A percentile compares a stretch with the other conserved stretches of the same genome.
These are phyloP conservation scores for Sylvietta virens DNA, from an alignment of 2,113 vertebrate species.

Conservation along the genomic window DNA sequence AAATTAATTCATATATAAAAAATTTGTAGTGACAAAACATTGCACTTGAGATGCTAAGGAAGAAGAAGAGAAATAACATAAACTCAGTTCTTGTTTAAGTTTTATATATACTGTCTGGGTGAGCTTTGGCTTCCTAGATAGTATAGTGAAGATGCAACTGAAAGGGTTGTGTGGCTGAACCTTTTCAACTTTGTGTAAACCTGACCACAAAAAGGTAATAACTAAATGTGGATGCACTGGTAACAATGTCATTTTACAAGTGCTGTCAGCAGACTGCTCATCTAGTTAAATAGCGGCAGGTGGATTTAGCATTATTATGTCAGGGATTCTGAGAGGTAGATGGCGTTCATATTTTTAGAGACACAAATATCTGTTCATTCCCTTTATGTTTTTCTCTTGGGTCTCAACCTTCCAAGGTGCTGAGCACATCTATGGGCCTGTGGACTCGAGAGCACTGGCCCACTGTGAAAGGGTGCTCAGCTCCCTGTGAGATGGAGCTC, in stretches of 20 bases:
- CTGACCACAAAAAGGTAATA: conserved; percentile 13
- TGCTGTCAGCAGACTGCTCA: background rate
- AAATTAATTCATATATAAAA: background rate
- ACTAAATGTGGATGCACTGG: background rate
- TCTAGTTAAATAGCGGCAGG: conserved; percentile 38
- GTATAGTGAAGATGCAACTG: background rate
- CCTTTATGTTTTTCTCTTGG: background rate
- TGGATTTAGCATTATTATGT: conserved; percentile 20
- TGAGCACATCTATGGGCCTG: conserved; percentile 15
- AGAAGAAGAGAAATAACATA: conserved; percentile 18
- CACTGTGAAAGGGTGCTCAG: background rate
- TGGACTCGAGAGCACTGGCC: background rate
- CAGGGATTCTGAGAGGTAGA: conserved; percentile 51
- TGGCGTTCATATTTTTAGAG: conserved; percentile 4
- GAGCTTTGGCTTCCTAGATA: conserved; percentile 27
- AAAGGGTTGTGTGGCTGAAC: conserved; percentile 41
- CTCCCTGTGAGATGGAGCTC: conserved; percentile 20
- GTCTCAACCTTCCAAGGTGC: conserved; percentile 22
- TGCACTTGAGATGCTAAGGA: background rate
- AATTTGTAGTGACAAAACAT: background rate
- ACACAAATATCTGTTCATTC: background rate
- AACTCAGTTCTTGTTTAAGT: background rate
- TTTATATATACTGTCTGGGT: conserved; percentile 25
- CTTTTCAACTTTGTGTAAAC: background rate
- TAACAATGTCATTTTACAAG: background rate